Base-by-base conservation (phyloP, 2,113 vertebrate species). In the Labrus mixtus region DNA sequence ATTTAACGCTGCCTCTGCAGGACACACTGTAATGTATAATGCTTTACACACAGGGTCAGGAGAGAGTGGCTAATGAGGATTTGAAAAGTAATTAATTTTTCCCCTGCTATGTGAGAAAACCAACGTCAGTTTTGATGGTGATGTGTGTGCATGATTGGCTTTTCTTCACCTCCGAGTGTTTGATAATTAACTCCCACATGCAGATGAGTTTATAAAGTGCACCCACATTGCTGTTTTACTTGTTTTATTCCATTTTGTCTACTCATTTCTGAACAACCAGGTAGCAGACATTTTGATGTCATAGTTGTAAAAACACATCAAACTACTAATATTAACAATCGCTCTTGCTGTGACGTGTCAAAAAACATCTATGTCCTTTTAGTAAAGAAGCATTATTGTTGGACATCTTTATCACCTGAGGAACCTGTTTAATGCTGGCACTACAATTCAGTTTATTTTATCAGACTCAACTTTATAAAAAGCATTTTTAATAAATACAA, bases 1-100 rank as follows among this genome's bases (percentile, higher is more conserved):
- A 84, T 77, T 80, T 73, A 82, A 79, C 62, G 67, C 69, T 9
- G 73, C 45, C 84, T 56, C 75, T 58, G 70, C 73, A 79, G 76
- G 69, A 73, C 76, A 64, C 77, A 78, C 82, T 75, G 84, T 74
- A 74, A 74, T 53, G 15, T 77, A 33, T 37, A 64, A 50, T 12
- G 71, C 76, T 82, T 51, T 76, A 77, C 86, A 71, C 22, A 33
- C 0, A 3, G 77, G 75, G 63, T 74, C 81, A 37, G 74, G 50
- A 85, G 61, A 51, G 73, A 23, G 59, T 39, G 48, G 3, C 76
- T 79, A 76, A 67, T 64, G 71, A 80, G 64, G 63, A 53, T 61
- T 58, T 48, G 60, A 76, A 67, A 50, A 74, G 66, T 84, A 74
- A 86, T 88, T 60, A 59, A 69, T 75, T 60, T 70, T 48, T 65